phyloP scores from a whole-genome alignment of 2,113 vertebrate species.

The Malurus cyaneus region DNA sequence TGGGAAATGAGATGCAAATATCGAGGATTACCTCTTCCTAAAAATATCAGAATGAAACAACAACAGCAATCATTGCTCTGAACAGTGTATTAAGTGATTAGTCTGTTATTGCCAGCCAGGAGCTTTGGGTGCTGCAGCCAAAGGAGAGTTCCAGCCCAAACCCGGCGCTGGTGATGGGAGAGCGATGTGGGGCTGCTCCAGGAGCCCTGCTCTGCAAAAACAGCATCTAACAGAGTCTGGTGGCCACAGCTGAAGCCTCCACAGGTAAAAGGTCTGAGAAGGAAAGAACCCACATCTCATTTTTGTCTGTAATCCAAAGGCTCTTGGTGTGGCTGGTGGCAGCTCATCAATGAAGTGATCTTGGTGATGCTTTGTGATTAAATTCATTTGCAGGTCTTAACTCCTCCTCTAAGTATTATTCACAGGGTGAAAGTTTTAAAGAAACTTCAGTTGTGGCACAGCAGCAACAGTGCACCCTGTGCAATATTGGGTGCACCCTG shows the following conservation, averaged over 20 bases:
- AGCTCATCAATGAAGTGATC: neutral
- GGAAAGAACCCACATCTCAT: neutral
- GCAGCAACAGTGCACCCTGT: neutral
- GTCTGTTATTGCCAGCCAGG: neutral
- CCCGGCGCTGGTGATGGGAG: fast-evolving
- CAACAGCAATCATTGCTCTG: neutral
- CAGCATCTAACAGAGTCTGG: neutral
- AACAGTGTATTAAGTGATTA: neutral
- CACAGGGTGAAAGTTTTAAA: neutral
- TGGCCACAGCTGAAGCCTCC: neutral
- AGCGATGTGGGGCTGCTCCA: neutral
- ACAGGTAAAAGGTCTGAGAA: neutral
- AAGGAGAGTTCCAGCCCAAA: neutral
- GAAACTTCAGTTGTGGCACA: neutral
- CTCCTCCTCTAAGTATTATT: neutral
- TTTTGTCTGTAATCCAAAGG: neutral
- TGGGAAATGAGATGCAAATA: slow-evolving; percentile 62
- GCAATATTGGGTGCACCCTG: fast-evolving
- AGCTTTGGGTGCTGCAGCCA: neutral
- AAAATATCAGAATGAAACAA: slow-evolving; percentile 44
- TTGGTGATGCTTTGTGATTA: neutral
- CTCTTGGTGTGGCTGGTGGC: neutral
- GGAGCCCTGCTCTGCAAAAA: neutral
- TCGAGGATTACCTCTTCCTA: slow-evolving; percentile 55
- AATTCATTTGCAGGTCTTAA: neutral